Evolutionary conservation across 2,888 invertebrate genomes (phyloP).

Genomic region (Arge pagana): DNA sequence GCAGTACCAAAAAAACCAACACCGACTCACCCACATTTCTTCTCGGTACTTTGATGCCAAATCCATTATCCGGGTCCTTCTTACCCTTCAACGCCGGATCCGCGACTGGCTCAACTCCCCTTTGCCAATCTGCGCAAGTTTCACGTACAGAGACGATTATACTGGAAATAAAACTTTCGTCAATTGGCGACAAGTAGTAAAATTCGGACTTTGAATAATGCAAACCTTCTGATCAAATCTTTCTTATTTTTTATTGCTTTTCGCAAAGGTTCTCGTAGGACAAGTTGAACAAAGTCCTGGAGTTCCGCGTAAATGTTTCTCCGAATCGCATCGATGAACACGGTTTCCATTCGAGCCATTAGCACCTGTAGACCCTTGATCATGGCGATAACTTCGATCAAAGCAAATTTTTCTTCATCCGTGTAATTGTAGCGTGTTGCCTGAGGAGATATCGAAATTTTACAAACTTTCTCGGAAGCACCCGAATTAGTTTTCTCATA

Average conservation of each 20-base stretch:
- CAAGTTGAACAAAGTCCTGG: slow-evolving; percentile 93
- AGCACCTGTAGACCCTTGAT: slow-evolving; percentile 96
- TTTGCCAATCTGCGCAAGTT: slow-evolving; percentile 96
- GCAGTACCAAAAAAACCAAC: slow-evolving; percentile 1
- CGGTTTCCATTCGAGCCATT: slow-evolving; percentile 97
- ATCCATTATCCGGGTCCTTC: slow-evolving; percentile 91
- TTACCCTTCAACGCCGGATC: slow-evolving; percentile 92
- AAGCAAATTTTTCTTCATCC: slow-evolving; percentile 94
- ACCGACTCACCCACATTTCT: slow-evolving; percentile 88
- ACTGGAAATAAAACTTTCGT: slow-evolving; percentile 59
- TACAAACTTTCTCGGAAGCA: slow-evolving; percentile 2
- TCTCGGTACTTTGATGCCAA: slow-evolving; percentile 88
- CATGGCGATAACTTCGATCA: slow-evolving; percentile 99
- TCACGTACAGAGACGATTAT: slow-evolving; percentile 96
- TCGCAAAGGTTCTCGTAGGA: slow-evolving; percentile 86
- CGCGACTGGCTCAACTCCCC: slow-evolving; percentile 87
- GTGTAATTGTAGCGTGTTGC: slow-evolving; percentile 97
- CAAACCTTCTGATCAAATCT: slow-evolving; percentile 82
- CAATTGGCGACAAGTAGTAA: slow-evolving; percentile 6
- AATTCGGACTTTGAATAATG: slow-evolving; percentile 33
- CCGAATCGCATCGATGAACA: slow-evolving; percentile 88
- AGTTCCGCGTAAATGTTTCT: slow-evolving; percentile 94
- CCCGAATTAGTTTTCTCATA: slow-evolving; percentile 2
- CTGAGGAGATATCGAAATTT: slow-evolving; percentile 55
- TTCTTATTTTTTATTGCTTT: slow-evolving; percentile 98